Conservation (phyloP, 2,797 vertebrate species). For the Chlorospingus semifuscus region DNA sequence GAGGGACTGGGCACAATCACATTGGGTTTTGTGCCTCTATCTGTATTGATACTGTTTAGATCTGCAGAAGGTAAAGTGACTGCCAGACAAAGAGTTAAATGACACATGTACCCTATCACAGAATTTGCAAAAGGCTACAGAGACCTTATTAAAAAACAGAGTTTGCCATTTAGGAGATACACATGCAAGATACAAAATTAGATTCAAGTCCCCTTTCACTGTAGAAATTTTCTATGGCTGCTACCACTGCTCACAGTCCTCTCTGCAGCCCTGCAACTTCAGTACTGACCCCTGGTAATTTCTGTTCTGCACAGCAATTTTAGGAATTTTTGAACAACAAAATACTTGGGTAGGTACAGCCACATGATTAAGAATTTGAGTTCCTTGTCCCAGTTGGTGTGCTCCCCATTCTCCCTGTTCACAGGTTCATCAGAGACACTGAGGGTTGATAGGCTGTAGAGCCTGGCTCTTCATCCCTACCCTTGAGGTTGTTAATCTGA, state of each 20-base stretch:
- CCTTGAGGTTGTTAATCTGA: background rate
- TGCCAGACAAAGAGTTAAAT: background rate
- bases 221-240: background rate
- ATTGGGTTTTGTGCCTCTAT: background rate
- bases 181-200: background rate
- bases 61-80: background rate
- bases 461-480: background rate
- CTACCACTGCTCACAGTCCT: background rate
- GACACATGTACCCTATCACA: background rate
- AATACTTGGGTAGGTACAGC: background rate
- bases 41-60: background rate
- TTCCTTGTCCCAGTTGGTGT: background rate
- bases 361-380: background rate
- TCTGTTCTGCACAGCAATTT: background rate
- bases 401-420: background rate
- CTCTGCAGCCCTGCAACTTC: background rate
- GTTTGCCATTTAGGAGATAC: background rate
- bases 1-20: background rate
- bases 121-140: background rate
- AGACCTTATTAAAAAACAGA: background rate
- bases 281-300: background rate
- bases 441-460: background rate
- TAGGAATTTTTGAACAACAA: background rate
- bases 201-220: background rate
- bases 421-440: background rate